Evolutionary conservation across 2,888 invertebrate species (phyloP), one percentile per base, ranked within the genome.

Genomic region (Gortyna flavago): DNA sequence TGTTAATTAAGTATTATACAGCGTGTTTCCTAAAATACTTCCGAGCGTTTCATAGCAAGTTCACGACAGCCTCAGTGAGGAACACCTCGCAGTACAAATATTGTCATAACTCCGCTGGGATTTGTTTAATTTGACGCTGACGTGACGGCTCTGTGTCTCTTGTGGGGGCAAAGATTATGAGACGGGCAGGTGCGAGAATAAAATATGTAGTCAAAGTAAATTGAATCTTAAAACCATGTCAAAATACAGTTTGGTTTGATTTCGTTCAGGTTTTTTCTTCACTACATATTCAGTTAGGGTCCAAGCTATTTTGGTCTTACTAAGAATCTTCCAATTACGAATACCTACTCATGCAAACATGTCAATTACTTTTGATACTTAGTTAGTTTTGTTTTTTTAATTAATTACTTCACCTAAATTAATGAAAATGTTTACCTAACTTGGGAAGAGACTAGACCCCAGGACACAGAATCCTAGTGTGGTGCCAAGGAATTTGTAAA

Each of bases 71-170:
- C 89, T 85, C 86, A 79, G 89, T 86, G 84, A 89, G 84, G 90
- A 13, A 13, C 89, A 89, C 83, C 82, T 79, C 87, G 89, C 90
- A 92, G 92, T 84, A 93, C 94, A 95, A 96, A 95, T 95, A 95
- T 96, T 96, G 95, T 93, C 94, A 92, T 92, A 95, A 92, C 95
- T 93, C 92, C 82, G 75, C 16, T 25, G 90, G 93, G 94, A 94
- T 95, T 95, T 96, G 95, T 96, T 95, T 95, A 95, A 95, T 94
- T 94, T 96, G 94, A 94, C 95, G 90, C 94, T 90, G 88, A 90
- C 91, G 92, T 90, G 88, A 90, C 91, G 92, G 84, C 92, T 91
- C 85, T 88, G 86, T 86, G 91, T 90, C 92, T 93, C 78, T 82
- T 68, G 72, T 51, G 18, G 90, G 21, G 91, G 1, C 74, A 93